Evolutionary conservation across 2,888 invertebrate genomes (phyloP).

Genomic region (Drosophila quinaria): DNA sequence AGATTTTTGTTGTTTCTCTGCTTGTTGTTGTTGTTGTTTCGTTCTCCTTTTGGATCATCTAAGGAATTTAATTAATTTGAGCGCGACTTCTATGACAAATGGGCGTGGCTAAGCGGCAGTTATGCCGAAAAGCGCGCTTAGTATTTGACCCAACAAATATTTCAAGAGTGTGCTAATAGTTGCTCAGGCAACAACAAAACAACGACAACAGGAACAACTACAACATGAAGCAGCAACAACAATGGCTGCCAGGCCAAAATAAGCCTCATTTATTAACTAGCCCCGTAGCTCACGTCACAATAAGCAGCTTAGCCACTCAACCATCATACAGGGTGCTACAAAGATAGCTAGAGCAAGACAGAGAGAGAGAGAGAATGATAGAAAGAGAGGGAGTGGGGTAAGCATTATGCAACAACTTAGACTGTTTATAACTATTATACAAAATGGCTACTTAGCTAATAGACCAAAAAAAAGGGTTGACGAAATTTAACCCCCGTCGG

Average conservation of each 20-base stretch:
- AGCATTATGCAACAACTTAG: constrained; percentile 69
- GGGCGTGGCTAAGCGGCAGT: constrained; percentile 71
- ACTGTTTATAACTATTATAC: constrained; percentile 56
- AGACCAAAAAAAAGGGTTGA: constrained; percentile 71
- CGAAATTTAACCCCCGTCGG: constrained; percentile 77
- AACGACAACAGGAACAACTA: constrained; percentile 22
- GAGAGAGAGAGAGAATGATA: not conserved
- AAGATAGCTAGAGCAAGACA: not conserved
- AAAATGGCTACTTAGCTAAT: constrained; percentile 83
- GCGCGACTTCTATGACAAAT: constrained; percentile 74
- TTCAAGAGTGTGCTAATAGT: constrained; percentile 67
- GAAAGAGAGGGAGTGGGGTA: constrained; percentile 11
- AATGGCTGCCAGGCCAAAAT: constrained; percentile 55
- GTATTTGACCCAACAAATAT: constrained; percentile 51
- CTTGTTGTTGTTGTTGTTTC: constrained; percentile 6
- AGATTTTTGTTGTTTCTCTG: constrained; percentile 18
- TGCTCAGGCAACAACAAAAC: constrained; percentile 49
- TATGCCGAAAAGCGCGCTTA: constrained; percentile 71
- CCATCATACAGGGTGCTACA: constrained; percentile 53
- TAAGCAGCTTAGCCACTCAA: constrained; percentile 68
- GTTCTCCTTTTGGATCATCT: constrained; percentile 44
- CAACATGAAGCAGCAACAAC: constrained; percentile 27
- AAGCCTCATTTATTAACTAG: constrained; percentile 68
- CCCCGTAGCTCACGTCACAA: constrained; percentile 51
- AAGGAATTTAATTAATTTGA: constrained; percentile 81